phyloP scores from a whole-genome alignment of 2,888 invertebrate genomes.

The Pyralis farinalis region DNA sequence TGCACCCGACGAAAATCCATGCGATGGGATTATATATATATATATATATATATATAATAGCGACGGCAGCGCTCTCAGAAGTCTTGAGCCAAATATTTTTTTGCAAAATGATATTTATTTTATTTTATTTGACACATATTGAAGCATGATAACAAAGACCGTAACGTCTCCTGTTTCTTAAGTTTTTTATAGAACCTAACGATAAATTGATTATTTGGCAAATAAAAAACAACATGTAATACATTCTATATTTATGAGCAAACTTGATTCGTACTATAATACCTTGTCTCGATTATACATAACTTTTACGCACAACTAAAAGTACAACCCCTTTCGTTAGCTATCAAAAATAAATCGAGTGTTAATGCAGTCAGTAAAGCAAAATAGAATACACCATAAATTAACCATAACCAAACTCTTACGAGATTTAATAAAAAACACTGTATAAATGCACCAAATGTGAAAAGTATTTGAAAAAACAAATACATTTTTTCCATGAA shows the following conservation, averaged over 20 bases:
- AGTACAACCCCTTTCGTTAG: conserved; percentile 73
- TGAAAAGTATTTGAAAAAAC: conserved; percentile 73
- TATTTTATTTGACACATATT: too few relatives aligned
- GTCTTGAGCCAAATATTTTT: too few relatives aligned
- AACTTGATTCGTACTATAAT: too few relatives aligned
- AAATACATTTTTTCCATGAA: conserved; percentile 77
- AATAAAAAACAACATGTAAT: neutral
- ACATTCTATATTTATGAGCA: neutral
- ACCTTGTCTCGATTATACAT: too few relatives aligned
- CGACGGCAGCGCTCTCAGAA: too few relatives aligned
- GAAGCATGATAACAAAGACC: too few relatives aligned
- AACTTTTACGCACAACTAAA: conserved; percentile 62
- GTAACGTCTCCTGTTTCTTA: too few relatives aligned
- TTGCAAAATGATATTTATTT: too few relatives aligned
- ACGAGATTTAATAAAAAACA: conserved; percentile 66
- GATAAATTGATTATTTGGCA: neutral
- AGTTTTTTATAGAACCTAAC: too few relatives aligned
- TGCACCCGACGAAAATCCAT: too few relatives aligned
- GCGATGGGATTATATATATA: too few relatives aligned
- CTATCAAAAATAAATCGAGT: conserved; percentile 67
- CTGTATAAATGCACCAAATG: conserved; percentile 70
- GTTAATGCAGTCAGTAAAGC: conserved; percentile 54
- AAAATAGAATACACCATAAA: conserved; percentile 66
- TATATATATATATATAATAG: too few relatives aligned
- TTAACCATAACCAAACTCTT: conserved; percentile 64